phyloP scores from a whole-genome alignment of 2,888 invertebrate species.

The Xanthorhoe spadicearia region DNA sequence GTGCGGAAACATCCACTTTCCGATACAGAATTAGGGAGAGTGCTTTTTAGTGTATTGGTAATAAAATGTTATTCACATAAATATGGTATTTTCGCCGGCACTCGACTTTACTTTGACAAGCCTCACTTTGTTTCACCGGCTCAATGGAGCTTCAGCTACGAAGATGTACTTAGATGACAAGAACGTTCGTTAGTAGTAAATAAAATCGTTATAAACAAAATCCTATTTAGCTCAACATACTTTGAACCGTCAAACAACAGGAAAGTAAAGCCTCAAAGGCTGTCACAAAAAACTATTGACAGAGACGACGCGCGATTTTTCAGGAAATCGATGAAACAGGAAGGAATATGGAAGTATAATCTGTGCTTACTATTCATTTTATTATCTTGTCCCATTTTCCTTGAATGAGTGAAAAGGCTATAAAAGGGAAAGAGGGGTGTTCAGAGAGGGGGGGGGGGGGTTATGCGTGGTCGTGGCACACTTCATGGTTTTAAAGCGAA shows the following conservation, averaged over 20 bases:
- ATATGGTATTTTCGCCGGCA: not conserved
- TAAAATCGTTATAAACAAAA: not conserved
- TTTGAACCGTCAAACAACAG: not conserved
- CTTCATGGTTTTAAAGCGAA: constrained; percentile 2
- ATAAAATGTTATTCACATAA: not conserved
- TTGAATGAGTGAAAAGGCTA: constrained; percentile 2
- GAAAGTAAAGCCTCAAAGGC: not conserved
- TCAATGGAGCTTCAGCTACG: too few relatives aligned
- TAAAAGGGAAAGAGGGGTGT: not conserved
- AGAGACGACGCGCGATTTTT: not conserved
- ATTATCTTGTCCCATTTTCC: constrained; percentile 1
- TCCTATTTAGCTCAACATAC: not conserved
- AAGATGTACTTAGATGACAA: too few relatives aligned
- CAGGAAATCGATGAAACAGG: not conserved
- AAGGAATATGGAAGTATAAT: not conserved
- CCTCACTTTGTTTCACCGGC: too few relatives aligned
- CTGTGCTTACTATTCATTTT: not conserved
- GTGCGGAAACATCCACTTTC: not conserved
- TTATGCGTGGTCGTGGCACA: constrained; percentile 11
- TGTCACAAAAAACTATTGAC: not conserved
- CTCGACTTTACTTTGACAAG: not conserved
- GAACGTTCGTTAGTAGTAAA: not conserved
- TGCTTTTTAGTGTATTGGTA: constrained; percentile 1
- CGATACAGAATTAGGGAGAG: constrained; percentile 1
- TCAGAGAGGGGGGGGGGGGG: not conserved